Evolutionary conservation across 2,888 invertebrate genomes (phyloP).

Genomic region (Dorcus parallelipipedus): DNA sequence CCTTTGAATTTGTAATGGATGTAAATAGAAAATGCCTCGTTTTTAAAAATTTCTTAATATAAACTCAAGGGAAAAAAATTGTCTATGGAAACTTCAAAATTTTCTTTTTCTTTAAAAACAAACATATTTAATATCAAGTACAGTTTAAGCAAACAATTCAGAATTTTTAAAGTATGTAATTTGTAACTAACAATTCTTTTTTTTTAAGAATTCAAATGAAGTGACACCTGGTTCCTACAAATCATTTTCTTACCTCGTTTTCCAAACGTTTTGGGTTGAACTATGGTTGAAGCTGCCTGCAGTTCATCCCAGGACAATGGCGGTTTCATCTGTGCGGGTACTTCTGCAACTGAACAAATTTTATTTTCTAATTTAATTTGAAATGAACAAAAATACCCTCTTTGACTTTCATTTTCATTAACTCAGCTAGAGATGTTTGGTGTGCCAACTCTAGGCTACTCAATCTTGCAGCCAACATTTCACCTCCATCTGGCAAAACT

Average conservation of each 20-base stretch:
- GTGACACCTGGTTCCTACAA: background rate
- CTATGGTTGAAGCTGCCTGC: conserved; percentile 52
- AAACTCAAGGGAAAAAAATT: no score
- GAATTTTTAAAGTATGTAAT: no score
- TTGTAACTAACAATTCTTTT: background rate
- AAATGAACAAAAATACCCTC: conserved; percentile 33
- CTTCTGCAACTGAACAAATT: background rate
- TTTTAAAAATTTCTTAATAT: no score
- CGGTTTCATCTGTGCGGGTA: background rate
- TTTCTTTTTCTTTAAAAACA: no score
- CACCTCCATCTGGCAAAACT: conserved; percentile 63
- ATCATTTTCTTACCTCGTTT: conserved; percentile 40
- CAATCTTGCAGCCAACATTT: conserved; percentile 53
- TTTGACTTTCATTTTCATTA: conserved; percentile 52
- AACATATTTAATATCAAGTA: no score
- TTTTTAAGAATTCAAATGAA: background rate
- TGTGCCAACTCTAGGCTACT: conserved; percentile 50
- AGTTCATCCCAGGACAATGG: conserved; percentile 53
- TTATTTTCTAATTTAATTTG: background rate
- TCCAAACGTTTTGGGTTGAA: conserved; percentile 58
- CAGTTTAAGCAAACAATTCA: no score
- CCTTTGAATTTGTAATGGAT: no score
- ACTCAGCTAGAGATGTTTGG: conserved; percentile 49
- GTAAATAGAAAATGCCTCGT: no score
- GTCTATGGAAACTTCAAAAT: no score